Evolutionary conservation across 2,888 invertebrate genomes (phyloP).

Genomic region (Smittia aterrima): DNA sequence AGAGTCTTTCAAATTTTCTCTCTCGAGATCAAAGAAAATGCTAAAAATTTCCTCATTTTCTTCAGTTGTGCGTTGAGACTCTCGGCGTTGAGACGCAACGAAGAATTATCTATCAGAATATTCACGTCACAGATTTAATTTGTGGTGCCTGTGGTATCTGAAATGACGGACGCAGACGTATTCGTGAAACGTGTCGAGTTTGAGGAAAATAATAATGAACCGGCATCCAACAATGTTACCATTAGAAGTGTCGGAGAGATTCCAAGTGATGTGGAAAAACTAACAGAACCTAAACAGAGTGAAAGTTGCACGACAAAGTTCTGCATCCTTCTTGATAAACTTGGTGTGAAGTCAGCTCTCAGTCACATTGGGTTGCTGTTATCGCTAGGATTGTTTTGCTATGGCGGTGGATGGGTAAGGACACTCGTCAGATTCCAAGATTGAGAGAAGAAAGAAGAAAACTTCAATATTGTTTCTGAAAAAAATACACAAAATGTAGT

Average conservation of each 20-base stretch:
- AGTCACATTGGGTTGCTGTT: conserved; percentile 74
- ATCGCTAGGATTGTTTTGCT: conserved; percentile 74
- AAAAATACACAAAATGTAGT: not conserved
- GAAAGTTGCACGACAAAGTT: conserved; percentile 2
- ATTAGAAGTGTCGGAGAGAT: not conserved
- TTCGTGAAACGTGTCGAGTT: conserved; percentile 35
- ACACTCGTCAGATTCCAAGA: conserved; percentile 4
- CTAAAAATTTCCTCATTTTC: too few relatives aligned
- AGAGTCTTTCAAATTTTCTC: too few relatives aligned
- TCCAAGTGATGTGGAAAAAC: conserved; percentile 24
- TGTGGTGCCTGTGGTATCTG: not conserved
- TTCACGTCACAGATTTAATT: too few relatives aligned
- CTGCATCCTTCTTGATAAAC: not conserved
- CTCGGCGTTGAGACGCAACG: too few relatives aligned
- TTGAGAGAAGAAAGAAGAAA: too few relatives aligned
- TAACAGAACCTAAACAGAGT: not conserved
- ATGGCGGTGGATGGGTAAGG: conserved; percentile 76
- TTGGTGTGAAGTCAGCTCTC: conserved; percentile 60
- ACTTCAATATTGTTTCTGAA: not conserved
- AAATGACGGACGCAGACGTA: conserved; percentile 27
- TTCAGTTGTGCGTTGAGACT: too few relatives aligned
- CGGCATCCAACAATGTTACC: not conserved
- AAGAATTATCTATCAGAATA: too few relatives aligned
- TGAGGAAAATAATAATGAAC: conserved; percentile 31
- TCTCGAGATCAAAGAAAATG: too few relatives aligned